phyloP scores from a whole-genome alignment of 2,888 invertebrate species.

The Macaria notata region DNA sequence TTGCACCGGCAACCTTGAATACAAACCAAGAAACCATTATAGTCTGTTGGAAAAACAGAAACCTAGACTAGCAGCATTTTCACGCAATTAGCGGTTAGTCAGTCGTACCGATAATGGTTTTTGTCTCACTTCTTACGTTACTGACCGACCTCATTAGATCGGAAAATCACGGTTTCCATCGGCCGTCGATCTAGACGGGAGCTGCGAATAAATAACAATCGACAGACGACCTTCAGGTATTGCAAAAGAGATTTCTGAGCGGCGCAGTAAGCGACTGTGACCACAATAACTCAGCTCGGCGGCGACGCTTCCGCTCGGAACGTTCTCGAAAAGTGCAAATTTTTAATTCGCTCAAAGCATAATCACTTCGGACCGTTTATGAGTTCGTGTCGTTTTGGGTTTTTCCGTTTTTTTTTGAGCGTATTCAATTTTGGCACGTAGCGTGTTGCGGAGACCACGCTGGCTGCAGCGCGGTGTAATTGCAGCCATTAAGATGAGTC shows the following conservation, averaged over 20 bases:
- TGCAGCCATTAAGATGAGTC: slow-evolving; percentile 79
- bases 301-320: slow-evolving; percentile 44
- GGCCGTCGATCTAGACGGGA: slow-evolving; percentile 44
- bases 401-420: slow-evolving; percentile 34
- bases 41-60: slow-evolving; percentile 43
- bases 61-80: slow-evolving; percentile 49
- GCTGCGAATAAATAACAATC: slow-evolving; percentile 60
- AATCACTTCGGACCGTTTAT: slow-evolving; percentile 9
- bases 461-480: slow-evolving; percentile 63
- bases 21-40: slow-evolving; percentile 33
- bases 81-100: slow-evolving; percentile 60
- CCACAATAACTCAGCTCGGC: slow-evolving; percentile 22
- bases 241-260: slow-evolving; percentile 36
- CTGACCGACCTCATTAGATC: slow-evolving; percentile 62
- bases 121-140: slow-evolving; percentile 62
- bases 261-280: slow-evolving; percentile 22
- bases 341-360: slow-evolving; percentile 15
- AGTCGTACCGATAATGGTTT: slow-evolving; percentile 57
- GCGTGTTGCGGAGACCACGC: slow-evolving; percentile 49
- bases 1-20: slow-evolving; percentile 34
- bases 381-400: slow-evolving; percentile 5
- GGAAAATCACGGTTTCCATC: slow-evolving; percentile 60
- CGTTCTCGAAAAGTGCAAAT: slow-evolving; percentile 34
- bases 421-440: slow-evolving; percentile 49
- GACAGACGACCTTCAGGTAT: slow-evolving; percentile 59